Base-by-base conservation (phyloP, 1,140 invertebrate genomes). In the Matsumurasca onukii region DNA sequence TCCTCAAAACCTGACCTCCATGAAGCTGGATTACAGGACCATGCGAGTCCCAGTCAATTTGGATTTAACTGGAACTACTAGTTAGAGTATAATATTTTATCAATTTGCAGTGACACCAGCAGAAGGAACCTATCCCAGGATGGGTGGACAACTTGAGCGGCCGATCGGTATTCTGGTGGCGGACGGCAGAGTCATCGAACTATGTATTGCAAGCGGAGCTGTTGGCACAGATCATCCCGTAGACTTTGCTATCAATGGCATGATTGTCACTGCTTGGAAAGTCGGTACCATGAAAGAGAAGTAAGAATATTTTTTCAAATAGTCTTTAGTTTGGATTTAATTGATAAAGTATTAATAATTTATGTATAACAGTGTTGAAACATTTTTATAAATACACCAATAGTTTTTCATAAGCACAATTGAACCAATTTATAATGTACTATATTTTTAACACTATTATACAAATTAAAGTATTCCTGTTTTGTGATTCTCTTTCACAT, bases 111-210 rank as follows among this genome's bases (percentile, higher is more conserved):
- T 91, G 22, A 85, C 83, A 66, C 89, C 89, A 15, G 78, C 87
- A 20, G 79, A 77, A 78, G 67, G 89, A 91, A 70, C 89, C 90
- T 0, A 49, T 89, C 3, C 82, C 84, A 45, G 93, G 94, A 0
- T 98, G 95, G 95, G 94, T 97, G 52, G 95, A 98, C 77, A 97
- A 90, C 78, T 83, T 95, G 13, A 97, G 97, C 80, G 91, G 86
- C 0, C 89, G 86, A 25, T 92, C 91, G 1, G 95, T 95, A 80
- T 94, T 94, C 17, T 87, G 95, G 9, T 87, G 97, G 52, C 83
- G 93, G 2, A 90, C 89, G 0, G 92, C 96, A 89, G 84, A 91
- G 67, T n/a, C n/a, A n/a, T n/a, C n/a, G n/a, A n/a, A n/a, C n/a
- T n/a, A n/a, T n/a, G n/a, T n/a, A n/a, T 92, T 92, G 72, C 86